A percentile compares a stretch with the other conserved stretches of the same genome.
These are phyloP conservation scores for Dione juno DNA, from an alignment of 2,888 invertebrate genomes.

Conservation along the genomic window DNA sequence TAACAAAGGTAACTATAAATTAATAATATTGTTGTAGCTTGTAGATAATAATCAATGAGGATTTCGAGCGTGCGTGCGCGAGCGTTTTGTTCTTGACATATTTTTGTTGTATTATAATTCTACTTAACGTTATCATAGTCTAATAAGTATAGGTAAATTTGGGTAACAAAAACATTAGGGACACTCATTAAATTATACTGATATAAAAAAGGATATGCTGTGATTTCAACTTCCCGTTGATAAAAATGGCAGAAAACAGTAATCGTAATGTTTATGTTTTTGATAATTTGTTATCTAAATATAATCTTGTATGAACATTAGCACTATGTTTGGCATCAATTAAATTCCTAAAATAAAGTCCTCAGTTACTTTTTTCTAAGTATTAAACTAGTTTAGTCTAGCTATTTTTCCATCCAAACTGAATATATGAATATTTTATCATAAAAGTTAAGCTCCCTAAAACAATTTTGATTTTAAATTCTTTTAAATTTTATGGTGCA, in stretches of 20 bases:
- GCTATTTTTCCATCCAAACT: too few species aligned
- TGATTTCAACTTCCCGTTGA: not conserved
- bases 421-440: too few species aligned
- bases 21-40: not conserved
- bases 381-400: too few species aligned
- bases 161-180: not conserved
- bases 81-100: conserved; percentile 57
- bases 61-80: conserved; percentile 51
- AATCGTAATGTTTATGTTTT: not conserved
- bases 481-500: not conserved
- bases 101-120: conserved; percentile 43
- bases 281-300: not conserved
- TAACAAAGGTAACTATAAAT: not conserved
- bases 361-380: too few species aligned
- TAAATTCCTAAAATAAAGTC: too few species aligned
- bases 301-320: not conserved
- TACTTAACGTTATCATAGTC: conserved; percentile 10
- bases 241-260: not conserved
- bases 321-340: not conserved
- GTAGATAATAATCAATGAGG: conserved; percentile 38
- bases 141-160: not conserved
- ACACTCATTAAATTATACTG: not conserved
- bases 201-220: not conserved
- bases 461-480: not conserved
- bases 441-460: not conserved